Evolutionary conservation across 2,888 invertebrate species (phyloP).

Genomic region (Hedychridium roseum): DNA sequence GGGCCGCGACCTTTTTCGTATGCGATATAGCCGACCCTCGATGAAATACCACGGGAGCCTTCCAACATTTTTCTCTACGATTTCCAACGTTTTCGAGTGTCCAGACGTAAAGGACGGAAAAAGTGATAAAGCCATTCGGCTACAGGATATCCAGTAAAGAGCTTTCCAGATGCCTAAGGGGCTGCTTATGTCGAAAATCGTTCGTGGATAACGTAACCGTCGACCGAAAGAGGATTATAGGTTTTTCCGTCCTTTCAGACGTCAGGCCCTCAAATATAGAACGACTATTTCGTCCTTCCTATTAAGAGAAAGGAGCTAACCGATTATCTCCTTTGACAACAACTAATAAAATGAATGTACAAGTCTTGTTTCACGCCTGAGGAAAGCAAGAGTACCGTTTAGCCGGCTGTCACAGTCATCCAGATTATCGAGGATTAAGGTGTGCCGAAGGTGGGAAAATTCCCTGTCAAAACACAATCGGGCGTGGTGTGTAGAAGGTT

Average conservation of each 20-base stretch:
- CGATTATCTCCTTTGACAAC: too few relatives aligned
- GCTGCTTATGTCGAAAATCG: constrained; percentile 23
- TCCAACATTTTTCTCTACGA: constrained; percentile 31
- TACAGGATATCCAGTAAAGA: too few relatives aligned
- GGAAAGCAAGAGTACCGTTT: constrained; percentile 1
- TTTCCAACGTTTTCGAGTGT: constrained; percentile 29
- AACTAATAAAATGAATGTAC: too few relatives aligned
- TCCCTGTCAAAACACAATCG: constrained; percentile 40
- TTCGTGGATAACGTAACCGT: constrained; percentile 26
- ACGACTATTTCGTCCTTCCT: constrained; percentile 20
- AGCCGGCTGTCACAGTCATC: constrained; percentile 24
- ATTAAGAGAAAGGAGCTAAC: too few relatives aligned
- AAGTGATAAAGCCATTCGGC: too few relatives aligned
- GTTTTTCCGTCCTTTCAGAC: constrained; percentile 24
- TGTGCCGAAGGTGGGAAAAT: constrained; percentile 23
- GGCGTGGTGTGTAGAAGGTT: constrained; percentile 20
- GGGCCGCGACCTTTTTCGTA: constrained; percentile 46
- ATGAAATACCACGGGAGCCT: constrained; percentile 33
- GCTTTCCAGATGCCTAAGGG: constrained; percentile 12
- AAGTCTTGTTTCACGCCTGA: too few relatives aligned
- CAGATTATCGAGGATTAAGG: constrained; percentile 18
- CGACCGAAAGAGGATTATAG: constrained; percentile 34
- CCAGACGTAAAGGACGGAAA: too few relatives aligned
- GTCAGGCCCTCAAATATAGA: too few relatives aligned
- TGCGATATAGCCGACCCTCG: constrained; percentile 38